A percentile compares a stretch with the other conserved stretches of the same genome.
Evolutionary conservation across 92 coral and sea anemone genomes (phyloP).

Genomic region (Parazoanthus atlanticus): DNA sequence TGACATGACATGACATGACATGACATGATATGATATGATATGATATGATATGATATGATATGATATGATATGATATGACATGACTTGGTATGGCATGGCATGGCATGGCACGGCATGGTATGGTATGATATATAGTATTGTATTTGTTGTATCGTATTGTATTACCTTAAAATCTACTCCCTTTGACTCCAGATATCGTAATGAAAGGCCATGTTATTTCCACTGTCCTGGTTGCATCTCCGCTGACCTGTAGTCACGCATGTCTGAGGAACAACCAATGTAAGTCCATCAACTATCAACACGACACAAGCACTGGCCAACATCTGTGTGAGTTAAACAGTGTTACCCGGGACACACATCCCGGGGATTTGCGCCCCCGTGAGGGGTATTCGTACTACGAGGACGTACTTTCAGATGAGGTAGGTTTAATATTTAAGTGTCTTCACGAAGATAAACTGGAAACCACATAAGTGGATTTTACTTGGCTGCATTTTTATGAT

Average conservation of each 20-base stretch:
- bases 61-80: not conserved
- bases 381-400: not conserved
- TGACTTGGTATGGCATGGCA: not conserved
- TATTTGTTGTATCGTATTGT: not conserved
- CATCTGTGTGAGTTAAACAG: conserved; percentile 32
- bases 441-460: no score
- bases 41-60: not conserved
- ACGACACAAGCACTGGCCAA: not conserved
- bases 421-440: not conserved
- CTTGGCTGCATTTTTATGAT: no score
- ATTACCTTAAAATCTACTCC: not conserved
- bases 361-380: not conserved
- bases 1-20: no score
- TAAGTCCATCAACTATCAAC: conserved; percentile 33
- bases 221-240: not conserved
- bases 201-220: conserved; percentile 18
- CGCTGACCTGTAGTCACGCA: conserved; percentile 12
- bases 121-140: not conserved
- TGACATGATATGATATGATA: not conserved
- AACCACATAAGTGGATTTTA: no score
- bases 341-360: conserved; percentile 12
- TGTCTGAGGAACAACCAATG: conserved; percentile 11
- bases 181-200: not conserved
- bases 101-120: not conserved
- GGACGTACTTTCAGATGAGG: not conserved